Conservation (phyloP, 2,113 vertebrate genomes). For the Protobothrops flavoviridis region DNA sequence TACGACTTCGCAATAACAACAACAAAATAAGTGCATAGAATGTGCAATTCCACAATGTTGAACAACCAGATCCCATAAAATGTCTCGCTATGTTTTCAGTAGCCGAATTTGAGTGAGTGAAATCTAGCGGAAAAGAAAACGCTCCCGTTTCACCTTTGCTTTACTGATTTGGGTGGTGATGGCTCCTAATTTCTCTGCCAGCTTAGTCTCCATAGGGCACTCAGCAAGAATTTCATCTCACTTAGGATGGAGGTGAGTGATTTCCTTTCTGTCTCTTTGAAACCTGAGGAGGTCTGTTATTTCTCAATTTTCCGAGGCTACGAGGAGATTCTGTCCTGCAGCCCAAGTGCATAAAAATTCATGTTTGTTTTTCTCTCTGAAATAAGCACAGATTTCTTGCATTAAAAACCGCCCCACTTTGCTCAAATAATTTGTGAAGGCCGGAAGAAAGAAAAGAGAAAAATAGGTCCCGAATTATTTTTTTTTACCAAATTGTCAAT, state of each 20-base stretch:
- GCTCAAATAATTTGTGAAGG: neutral
- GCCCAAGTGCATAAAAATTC: constrained; percentile 55
- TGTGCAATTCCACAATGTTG: neutral
- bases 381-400: constrained; percentile 14
- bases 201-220: neutral
- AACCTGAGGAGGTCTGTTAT: constrained; percentile 27
- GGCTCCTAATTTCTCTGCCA: neutral
- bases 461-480: neutral
- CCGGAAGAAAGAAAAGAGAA: neutral
- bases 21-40: neutral
- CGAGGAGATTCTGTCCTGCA: constrained; percentile 26
- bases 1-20: too few relatives aligned
- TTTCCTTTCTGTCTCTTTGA: constrained; percentile 22
- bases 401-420: constrained; percentile 43
- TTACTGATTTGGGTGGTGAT: neutral
- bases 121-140: neutral
- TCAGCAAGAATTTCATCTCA: neutral
- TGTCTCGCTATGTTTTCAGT: neutral
- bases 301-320: constrained; percentile 44
- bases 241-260: neutral
- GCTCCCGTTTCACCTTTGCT: neutral
- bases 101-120: neutral
- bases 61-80: neutral
- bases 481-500: neutral
- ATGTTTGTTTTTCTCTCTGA: constrained; percentile 43